phyloP scores from a whole-genome alignment of 2,113 vertebrate genomes.

The Cygnus buccinator region DNA sequence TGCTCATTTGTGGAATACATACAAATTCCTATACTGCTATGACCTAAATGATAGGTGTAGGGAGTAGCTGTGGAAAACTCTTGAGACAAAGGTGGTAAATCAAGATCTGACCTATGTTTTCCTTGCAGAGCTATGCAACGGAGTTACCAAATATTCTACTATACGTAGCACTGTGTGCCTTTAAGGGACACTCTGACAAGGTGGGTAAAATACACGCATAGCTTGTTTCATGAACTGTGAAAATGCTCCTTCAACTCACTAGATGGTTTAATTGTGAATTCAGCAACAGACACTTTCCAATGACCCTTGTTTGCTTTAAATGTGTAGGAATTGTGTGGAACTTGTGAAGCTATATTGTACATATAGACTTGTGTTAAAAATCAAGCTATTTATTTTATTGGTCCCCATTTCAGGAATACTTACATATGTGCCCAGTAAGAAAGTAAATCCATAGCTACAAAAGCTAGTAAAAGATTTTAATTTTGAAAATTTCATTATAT shows the following conservation, averaged over 20 bases:
- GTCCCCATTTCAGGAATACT: not conserved
- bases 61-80: not conserved
- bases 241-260: not conserved
- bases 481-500: not conserved
- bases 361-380: not conserved
- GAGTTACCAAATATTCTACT: not conserved
- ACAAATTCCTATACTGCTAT: not conserved
- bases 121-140: not conserved
- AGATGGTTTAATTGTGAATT: not conserved
- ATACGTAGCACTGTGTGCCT: accelerated
- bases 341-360: not conserved
- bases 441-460: not conserved
- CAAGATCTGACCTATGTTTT: not conserved
- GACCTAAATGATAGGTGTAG: not conserved
- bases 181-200: not conserved
- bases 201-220: not conserved
- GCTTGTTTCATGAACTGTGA: not conserved
- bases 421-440: not conserved
- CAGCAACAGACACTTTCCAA: not conserved
- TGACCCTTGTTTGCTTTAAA: not conserved
- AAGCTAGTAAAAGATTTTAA: not conserved
- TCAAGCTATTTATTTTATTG: constrained; percentile 20
- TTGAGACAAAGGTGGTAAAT: not conserved
- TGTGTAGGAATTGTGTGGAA: not conserved
- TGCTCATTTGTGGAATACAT: not conserved